Evolutionary conservation across 2,888 invertebrate genomes (phyloP), one percentile per base, ranked within the genome.

Genomic region (Scrobipalpa atriplicella): DNA sequence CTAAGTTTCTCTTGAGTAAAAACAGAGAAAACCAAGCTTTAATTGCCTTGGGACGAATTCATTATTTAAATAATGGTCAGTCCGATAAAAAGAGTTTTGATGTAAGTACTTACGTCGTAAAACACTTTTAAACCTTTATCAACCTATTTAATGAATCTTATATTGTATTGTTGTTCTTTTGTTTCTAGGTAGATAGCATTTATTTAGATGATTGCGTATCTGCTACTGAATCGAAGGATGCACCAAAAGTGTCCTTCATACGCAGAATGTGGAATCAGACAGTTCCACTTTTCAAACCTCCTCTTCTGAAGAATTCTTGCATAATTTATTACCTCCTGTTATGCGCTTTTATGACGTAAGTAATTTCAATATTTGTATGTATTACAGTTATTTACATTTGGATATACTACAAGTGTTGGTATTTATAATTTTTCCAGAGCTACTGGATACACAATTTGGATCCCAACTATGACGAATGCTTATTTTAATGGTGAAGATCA

Each of bases 1-100:
- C 97, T 0, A 96, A 96, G 80, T 97, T 95, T 78, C 87, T 95
- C 56, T 88, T 96, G 3, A 94, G 95, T 47, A 95, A 94, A 72
- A 94, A 94, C 0, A 87, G 89, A 67, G 83, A 93, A 0, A 87
- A 93, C 0, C 92, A 94, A 64, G 95, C 96, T 0, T 72, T 96
- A 29, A 69, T 78, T 0, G 79, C 83, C 3, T 71, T 92, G 51
- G 79, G 72, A 39, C 67, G 65, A 10, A 90, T 91, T n/a, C 81
- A 80, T 64, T 70, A 69, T 2, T 72, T 69, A 68, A 90, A 89
- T 68, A 81, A 73, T 10, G 11, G 11, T 29, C 83, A 83, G 16
- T 70, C 36, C 5, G 70, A 69, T 1, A 75, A 72, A 21, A 71
- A 77, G 0, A 65, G 61, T 2, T 89, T 77, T 75, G 74, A 78